Conservation (phyloP, 2,113 vertebrate genomes). For the Centropus unirufus region DNA sequence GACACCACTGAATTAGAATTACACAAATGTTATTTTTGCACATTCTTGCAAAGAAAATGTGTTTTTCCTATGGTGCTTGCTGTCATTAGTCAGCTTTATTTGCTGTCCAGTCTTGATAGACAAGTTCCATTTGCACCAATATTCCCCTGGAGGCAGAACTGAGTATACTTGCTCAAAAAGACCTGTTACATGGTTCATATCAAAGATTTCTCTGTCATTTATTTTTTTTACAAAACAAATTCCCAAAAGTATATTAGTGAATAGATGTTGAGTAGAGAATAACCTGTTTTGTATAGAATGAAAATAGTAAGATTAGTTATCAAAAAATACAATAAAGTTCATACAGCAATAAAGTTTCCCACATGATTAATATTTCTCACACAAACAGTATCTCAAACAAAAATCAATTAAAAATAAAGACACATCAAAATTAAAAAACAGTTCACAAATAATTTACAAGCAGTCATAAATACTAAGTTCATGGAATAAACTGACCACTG, state of each 20-base stretch:
- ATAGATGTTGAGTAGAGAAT: neutral
- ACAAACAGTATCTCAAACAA: neutral
- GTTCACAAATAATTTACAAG: slow-evolving; percentile 16
- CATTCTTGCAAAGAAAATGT: neutral
- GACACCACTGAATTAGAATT: neutral
- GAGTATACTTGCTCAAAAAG: neutral
- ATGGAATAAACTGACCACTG: slow-evolving; percentile 13
- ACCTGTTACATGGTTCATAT: neutral
- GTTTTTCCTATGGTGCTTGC: neutral
- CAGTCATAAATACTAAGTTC: slow-evolving; percentile 24
- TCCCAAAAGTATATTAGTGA: neutral
- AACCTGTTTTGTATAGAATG: neutral
- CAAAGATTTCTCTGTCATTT: neutral
- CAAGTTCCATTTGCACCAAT: neutral
- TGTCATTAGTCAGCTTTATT: neutral
- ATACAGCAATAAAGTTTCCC: neutral
- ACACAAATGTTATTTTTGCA: neutral
- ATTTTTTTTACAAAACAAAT: neutral
- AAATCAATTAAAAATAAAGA: slow-evolving; percentile 24
- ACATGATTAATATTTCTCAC: neutral
- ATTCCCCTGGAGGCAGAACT: neutral
- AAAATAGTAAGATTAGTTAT: neutral
- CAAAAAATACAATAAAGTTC: neutral
- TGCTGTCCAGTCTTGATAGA: neutral
- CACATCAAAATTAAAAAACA: slow-evolving; percentile 3